A percentile compares a stretch with the other conserved stretches of the same genome.
Evolutionary conservation across 2,797 vertebrate genomes (phyloP).

Genomic region (Myripristis murdjan): DNA sequence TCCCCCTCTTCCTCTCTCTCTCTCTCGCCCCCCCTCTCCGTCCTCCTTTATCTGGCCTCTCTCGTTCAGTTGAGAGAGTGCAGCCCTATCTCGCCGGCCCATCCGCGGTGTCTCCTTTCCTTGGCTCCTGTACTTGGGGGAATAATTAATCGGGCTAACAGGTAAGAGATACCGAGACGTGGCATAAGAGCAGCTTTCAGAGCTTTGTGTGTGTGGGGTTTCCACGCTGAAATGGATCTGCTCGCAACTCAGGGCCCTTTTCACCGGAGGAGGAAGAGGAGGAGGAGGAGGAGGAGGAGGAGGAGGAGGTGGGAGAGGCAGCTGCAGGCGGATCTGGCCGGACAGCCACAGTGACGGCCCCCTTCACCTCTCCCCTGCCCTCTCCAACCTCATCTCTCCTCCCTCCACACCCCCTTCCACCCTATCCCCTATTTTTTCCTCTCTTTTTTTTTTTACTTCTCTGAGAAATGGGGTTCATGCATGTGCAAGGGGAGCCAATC

Average conservation of each 20-base stretch:
- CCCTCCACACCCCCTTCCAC: slow-evolving; percentile 22
- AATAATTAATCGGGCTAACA: slow-evolving; percentile 86
- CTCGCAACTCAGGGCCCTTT: slow-evolving; percentile 76
- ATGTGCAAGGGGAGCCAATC: slow-evolving; percentile 55
- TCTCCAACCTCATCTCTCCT: slow-evolving; percentile 1
- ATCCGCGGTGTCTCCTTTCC: slow-evolving; percentile 87
- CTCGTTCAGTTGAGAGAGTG: slow-evolving; percentile 67
- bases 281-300: slow-evolving; percentile 24
- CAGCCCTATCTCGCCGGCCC: slow-evolving; percentile 79
- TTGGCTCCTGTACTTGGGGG: slow-evolving; percentile 78
- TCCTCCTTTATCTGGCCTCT: slow-evolving; percentile 66
- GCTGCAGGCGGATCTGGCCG: slow-evolving; percentile 70
- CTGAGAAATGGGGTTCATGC: slow-evolving; percentile 51
- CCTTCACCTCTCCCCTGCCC: background rate
- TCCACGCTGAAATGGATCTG: slow-evolving; percentile 85
- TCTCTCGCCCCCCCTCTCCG: slow-evolving; percentile 17
- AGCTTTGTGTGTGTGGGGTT: slow-evolving; percentile 81
- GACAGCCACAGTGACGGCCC: slow-evolving; percentile 55
- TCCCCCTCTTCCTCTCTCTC: slow-evolving; percentile 43
- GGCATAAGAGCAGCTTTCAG: slow-evolving; percentile 86
- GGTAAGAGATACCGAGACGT: slow-evolving; percentile 83
- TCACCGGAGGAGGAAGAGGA: too few relatives aligned
- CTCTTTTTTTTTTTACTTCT: slow-evolving; percentile 28
- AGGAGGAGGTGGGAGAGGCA: slow-evolving; percentile 56
- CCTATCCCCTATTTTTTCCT: slow-evolving; percentile 44